Evolutionary conservation across 1,140 invertebrate species (phyloP).

Genomic region (Forficula auricularia): DNA sequence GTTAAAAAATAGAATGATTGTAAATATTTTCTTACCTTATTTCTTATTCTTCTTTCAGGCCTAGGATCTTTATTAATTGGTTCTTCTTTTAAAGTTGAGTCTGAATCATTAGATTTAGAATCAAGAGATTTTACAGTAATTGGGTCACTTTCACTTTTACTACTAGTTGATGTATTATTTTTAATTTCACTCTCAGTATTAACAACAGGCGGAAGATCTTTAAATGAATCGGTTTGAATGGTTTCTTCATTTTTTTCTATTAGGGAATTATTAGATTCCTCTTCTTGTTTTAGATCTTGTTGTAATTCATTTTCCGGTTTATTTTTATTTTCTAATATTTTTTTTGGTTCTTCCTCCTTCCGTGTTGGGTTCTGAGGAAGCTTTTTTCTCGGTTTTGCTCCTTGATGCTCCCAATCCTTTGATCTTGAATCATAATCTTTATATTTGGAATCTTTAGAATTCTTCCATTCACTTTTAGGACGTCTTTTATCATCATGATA

Average conservation of each 20-base stretch:
- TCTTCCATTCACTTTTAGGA: constrained; percentile 23
- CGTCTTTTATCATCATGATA: constrained; percentile 22
- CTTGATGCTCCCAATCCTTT: constrained; percentile 9
- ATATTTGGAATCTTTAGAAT: constrained; percentile 28
- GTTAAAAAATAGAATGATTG: too few relatives aligned
- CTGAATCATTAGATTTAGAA: constrained; percentile 23
- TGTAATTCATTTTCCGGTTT: constrained; percentile 11
- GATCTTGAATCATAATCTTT: constrained; percentile 18
- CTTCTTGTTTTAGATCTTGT: too few relatives aligned
- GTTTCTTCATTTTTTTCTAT: constrained; percentile 13
- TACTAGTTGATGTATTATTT: not conserved
- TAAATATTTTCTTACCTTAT: too few relatives aligned
- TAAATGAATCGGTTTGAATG: not conserved
- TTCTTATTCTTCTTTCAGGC: constrained; percentile 41
- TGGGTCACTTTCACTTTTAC: constrained; percentile 9
- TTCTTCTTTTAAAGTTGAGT: constrained; percentile 26
- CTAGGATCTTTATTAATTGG: constrained; percentile 37
- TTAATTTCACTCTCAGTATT: not conserved
- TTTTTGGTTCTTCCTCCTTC: constrained; percentile 9
- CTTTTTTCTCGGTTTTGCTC: constrained; percentile 1
- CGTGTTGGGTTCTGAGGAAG: constrained; percentile 18
- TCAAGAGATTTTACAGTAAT: constrained; percentile 13
- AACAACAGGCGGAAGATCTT: not conserved
- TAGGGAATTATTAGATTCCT: too few relatives aligned
- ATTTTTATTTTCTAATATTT: constrained; percentile 19